Conservation (phyloP, 1,140 invertebrate species). For the Drosophila melanogaster region Release_6_plus_ISO1_MT NT_033779.5:10169001-10169500, state of each 20-base stretch:
- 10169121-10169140: not conserved
- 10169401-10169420: constrained; percentile 36
- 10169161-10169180: constrained; percentile 61
- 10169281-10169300: not conserved
- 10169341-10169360: constrained; percentile 56
- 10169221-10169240: constrained; percentile 8
- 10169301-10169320: constrained; percentile 7
- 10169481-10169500: constrained; percentile 20
- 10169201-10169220: constrained; percentile 17
- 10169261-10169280: not conserved
- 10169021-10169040: constrained; percentile 62
- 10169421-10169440: constrained; percentile 24
- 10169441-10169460: constrained; percentile 20
- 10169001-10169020: constrained; percentile 58
- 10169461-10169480: constrained; percentile 12
- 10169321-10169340: constrained; percentile 6
- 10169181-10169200: constrained; percentile 42
- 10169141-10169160: constrained; percentile 17
- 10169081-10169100: constrained; percentile 60
- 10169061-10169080: constrained; percentile 57
- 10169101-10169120: constrained; percentile 45
- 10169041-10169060: constrained; percentile 39
- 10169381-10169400: constrained; percentile 69
- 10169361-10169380: constrained; percentile 65
- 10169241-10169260: not conserved